Conservation (phyloP, 2,797 vertebrate species). For the Siniperca undulata region DNA sequence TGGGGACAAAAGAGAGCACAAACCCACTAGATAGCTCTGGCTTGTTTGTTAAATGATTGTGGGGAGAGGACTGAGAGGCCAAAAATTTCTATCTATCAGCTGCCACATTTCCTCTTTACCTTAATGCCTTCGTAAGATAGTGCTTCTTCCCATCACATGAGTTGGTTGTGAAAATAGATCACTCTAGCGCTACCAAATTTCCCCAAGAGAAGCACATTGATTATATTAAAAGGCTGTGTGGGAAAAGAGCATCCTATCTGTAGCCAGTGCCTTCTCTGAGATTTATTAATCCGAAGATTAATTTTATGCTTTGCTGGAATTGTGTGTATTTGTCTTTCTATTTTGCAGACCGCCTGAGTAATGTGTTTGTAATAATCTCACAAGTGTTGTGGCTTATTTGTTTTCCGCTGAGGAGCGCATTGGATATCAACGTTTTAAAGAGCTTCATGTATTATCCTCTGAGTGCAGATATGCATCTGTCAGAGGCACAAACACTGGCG, state of each 20-base stretch:
- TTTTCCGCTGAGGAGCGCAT: constrained; percentile 29
- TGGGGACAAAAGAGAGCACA: constrained; percentile 1
- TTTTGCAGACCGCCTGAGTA: constrained; percentile 37
- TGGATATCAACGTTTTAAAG: constrained; percentile 47
- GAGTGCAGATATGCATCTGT: constrained; percentile 55
- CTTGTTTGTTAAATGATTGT: constrained; percentile 34
- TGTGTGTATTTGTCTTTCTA: constrained; percentile 43
- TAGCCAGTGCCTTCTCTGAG: constrained; percentile 27
- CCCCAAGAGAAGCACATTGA: constrained; percentile 59
- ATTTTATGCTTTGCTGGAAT: constrained; percentile 46
- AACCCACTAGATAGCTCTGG: constrained; percentile 5
- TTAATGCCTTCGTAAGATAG: constrained; percentile 62
- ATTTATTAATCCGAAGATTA: constrained; percentile 61
- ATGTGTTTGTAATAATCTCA: constrained; percentile 46
- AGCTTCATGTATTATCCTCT: constrained; percentile 46
- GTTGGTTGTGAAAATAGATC: constrained; percentile 66
- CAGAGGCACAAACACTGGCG: constrained; percentile 25
- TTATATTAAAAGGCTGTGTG: constrained; percentile 70
- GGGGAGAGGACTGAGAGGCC: neutral
- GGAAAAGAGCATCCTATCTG: constrained; percentile 42
- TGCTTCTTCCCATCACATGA: constrained; percentile 34
- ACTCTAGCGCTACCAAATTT: constrained; percentile 37
- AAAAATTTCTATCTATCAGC: constrained; percentile 57
- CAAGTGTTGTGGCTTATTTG: constrained; percentile 49
- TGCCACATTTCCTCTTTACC: constrained; percentile 56